Evolutionary conservation across 2,113 vertebrate species (phyloP), one percentile per base, ranked within the genome.

Genomic region (Thamnophis sirtalis): DNA sequence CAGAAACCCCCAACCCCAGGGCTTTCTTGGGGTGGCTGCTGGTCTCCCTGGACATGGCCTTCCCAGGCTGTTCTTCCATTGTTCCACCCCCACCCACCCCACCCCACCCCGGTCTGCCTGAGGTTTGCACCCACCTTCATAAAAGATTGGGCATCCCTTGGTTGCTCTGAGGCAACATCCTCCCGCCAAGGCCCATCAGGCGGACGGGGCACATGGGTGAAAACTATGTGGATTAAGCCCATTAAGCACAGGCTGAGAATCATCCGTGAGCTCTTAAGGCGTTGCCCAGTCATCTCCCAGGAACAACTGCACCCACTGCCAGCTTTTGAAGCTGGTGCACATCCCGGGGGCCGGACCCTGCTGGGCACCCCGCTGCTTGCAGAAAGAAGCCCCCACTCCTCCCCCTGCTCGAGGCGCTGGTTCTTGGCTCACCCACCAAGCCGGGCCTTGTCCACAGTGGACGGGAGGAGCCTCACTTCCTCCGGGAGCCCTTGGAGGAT

Each of bases 401-500:
- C 9, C 5, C 53, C n/a, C 21, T 0, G 4, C 28, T 1, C 24
- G 2, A 17, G 26, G 5, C 1, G 13, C n/a, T 33, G 63, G 48
- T 63, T 8, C n/a, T 24, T n/a, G 53, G 33, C 43, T 33, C 50
- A 96, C 97, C 97, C 95, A 98, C 98, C 98, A 1, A 98, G 96
- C 28, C 98, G 96, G 53, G 96, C 96, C 95, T 97, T 97, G 96
- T 98, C 97, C 4, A 98, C 98, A 49, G 98, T 97, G 88, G 98
- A 98, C 0, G 97, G 98, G 84, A 96, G 96, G 87, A 98, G 97
- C 93, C 95, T 97, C 89, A 98, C 97, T 0, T 98, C 98, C 95
- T 98, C 98, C 0, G 98, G 98, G 96, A 98, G 98, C 28, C 98
- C 98, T 93, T 97, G 95, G 2, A 98, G 94, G 53, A 98, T 96